Base-by-base conservation (phyloP, 2,888 invertebrate genomes). In the Macaria notata region DNA sequence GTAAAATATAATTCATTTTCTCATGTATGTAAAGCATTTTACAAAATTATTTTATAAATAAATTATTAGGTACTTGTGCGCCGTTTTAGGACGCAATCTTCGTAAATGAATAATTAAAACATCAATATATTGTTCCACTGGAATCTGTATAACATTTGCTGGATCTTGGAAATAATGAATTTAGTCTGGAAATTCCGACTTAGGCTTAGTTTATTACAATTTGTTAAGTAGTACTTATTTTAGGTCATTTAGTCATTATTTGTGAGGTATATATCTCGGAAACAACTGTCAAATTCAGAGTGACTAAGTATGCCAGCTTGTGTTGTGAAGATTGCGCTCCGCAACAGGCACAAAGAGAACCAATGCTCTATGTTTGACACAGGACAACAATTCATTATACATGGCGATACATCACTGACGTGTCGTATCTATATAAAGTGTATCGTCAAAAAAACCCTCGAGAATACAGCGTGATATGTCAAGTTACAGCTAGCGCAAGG, bases 381-480 rank as follows among this genome's bases (percentile, higher is more conserved):
- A 76, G 81, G 74, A 81, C 81, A 72, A 71, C 53, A 61, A 65
- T 68, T 58, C 62, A 46, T 48, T 61, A 63, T 54, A 59, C 65
- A 64, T 62, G 56, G 63, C 63, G 61, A 54, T 69, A 71, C 64
- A 71, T 67, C 64, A 69, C 60, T 64, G 63, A 59, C 54, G 8
- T 54, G 39, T 54, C 52, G 54, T 67, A 59, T 65, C 59, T 64
- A 71, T 72, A 73, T 68, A 75, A 70, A 68, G 69, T 68, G 71
- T 66, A 71, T 66, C 51, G 61, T 64, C 68, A 66, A 65, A 62
- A 64, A 72, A 72, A 73, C 59, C 67, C 71, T 72, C 72, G 62
- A 75, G 63, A 76, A 78, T 72, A 75, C 70, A 73, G 76, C 73
- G 76, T 84, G 85, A 84, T 85, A 85, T 84, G 85, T 84, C 70